Conservation (phyloP, 2,797 vertebrate species). For the Coregonus sp. region DNA sequence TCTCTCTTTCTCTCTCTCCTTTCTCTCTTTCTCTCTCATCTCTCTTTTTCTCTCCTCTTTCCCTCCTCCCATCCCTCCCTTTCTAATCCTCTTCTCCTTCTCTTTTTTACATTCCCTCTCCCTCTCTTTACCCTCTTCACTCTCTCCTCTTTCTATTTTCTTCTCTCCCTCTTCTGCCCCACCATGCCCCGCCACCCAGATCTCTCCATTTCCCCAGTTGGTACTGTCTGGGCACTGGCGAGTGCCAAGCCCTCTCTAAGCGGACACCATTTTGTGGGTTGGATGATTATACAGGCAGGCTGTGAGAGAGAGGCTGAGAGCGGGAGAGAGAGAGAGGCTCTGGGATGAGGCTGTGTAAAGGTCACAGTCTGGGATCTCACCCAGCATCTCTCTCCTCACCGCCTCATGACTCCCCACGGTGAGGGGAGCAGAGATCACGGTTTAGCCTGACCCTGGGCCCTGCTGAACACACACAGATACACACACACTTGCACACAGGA, state of each 20-base stretch:
- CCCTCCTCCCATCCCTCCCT: slow-evolving; percentile 9
- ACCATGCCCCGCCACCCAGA: neutral
- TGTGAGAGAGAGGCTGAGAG: neutral
- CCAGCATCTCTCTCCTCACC: slow-evolving; percentile 17
- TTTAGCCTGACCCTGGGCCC: slow-evolving; percentile 30
- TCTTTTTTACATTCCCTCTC: neutral
- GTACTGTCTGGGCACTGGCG: slow-evolving; percentile 54
- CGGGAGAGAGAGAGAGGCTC: slow-evolving; percentile 37
- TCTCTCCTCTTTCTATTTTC: neutral
- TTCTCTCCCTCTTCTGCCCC: neutral
- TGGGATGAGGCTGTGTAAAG: slow-evolving; percentile 50
- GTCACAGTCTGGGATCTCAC: slow-evolving; percentile 55
- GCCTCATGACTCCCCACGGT: slow-evolving; percentile 22
- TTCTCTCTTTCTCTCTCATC: neutral
- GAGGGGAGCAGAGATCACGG: slow-evolving; percentile 8
- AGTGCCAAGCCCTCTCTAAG: slow-evolving; percentile 34
- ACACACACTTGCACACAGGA: slow-evolving; percentile 26
- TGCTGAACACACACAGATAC: slow-evolving; percentile 35
- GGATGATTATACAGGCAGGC: slow-evolving; percentile 6
- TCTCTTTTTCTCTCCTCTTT: neutral
- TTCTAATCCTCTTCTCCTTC: slow-evolving; percentile 12
- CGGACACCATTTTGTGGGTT: neutral
- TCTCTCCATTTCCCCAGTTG: slow-evolving; percentile 51
- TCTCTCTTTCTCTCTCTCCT: neutral
- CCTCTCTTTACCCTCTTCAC: neutral